A percentile compares a stretch with the other conserved stretches of the same genome.
Evolutionary conservation across 2,888 invertebrate species (phyloP).

Genomic region (Osmoderma eremita): DNA sequence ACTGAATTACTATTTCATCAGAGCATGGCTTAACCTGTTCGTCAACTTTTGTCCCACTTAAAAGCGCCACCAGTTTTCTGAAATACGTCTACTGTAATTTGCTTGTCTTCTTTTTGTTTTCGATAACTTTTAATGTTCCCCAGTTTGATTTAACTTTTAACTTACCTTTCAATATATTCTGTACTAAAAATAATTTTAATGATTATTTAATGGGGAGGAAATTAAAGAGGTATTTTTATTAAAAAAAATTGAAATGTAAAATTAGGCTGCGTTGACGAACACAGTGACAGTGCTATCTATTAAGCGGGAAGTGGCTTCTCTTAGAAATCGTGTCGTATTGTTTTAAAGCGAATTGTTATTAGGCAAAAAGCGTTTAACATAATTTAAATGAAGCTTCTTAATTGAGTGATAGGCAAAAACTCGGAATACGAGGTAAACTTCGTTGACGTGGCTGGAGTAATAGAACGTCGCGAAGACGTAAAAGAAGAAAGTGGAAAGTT

Average conservation of each 20-base stretch:
- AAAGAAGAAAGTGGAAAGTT: slow-evolving; percentile 47
- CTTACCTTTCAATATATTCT: too few species aligned
- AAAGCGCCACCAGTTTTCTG: neutral
- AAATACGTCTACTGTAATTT: slow-evolving; percentile 6
- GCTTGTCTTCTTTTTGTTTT: too few species aligned
- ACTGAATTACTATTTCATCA: slow-evolving; percentile 48
- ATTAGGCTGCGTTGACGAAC: slow-evolving; percentile 37
- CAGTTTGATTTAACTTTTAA: too few species aligned
- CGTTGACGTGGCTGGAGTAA: slow-evolving; percentile 42
- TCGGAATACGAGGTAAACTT: slow-evolving; percentile 47
- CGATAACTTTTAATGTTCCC: too few species aligned
- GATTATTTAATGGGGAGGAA: slow-evolving; percentile 43
- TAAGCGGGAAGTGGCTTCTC: neutral
- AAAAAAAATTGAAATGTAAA: slow-evolving; percentile 44
- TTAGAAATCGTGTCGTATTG: slow-evolving; percentile 26
- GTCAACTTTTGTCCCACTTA: slow-evolving; percentile 24
- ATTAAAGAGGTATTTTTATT: slow-evolving; percentile 44
- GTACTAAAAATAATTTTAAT: too few species aligned
- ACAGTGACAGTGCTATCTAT: too few species aligned
- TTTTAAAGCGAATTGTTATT: slow-evolving; percentile 50
- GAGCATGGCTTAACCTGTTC: slow-evolving; percentile 40
- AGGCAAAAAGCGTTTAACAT: slow-evolving; percentile 53
- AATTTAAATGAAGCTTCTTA: slow-evolving; percentile 56
- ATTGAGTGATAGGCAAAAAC: slow-evolving; percentile 52
- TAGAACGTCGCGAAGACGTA: slow-evolving; percentile 45